Conservation (phyloP, 1,140 invertebrate genomes). For the Arctopsyche grandis region DNA sequence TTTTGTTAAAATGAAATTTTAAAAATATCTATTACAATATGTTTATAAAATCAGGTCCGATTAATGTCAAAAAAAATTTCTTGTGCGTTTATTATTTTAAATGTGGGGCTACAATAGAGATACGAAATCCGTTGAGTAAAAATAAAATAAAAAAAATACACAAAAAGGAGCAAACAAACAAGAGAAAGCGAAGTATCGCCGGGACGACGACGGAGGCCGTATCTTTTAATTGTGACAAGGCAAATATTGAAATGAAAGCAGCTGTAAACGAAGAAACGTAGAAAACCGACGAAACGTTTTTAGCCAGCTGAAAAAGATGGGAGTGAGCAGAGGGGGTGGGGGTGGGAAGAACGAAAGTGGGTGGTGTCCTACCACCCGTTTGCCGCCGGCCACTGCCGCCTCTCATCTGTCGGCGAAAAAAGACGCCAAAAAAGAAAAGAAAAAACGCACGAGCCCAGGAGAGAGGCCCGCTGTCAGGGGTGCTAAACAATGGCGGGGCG, state of each 20-base stretch:
- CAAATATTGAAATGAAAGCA: conserved; percentile 45
- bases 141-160: too few species aligned
- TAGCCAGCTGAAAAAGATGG: not conserved
- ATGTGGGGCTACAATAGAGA: too few species aligned
- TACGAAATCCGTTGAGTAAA: too few species aligned
- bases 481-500: conserved; percentile 38
- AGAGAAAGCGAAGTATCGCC: not conserved
- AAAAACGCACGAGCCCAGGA: not conserved
- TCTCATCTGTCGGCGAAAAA: conserved; percentile 22
- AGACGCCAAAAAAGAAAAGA: conserved; percentile 11
- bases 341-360: too few species aligned
- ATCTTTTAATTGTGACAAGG: conserved; percentile 46
- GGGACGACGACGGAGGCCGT: not conserved
- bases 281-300: conserved; percentile 36
- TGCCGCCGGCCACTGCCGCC: not conserved
- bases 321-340: too few species aligned
- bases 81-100: too few species aligned
- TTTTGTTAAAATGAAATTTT: too few species aligned
- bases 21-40: too few species aligned
- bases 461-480: conserved; percentile 28
- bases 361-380: not conserved
- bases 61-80: too few species aligned
- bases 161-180: too few species aligned
- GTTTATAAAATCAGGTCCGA: too few species aligned
- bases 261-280: conserved; percentile 34